These are phyloP conservation scores for Leptestheria dahalacensis DNA, from an alignment of 1,140 invertebrate species.

Conservation along the genomic window DNA sequence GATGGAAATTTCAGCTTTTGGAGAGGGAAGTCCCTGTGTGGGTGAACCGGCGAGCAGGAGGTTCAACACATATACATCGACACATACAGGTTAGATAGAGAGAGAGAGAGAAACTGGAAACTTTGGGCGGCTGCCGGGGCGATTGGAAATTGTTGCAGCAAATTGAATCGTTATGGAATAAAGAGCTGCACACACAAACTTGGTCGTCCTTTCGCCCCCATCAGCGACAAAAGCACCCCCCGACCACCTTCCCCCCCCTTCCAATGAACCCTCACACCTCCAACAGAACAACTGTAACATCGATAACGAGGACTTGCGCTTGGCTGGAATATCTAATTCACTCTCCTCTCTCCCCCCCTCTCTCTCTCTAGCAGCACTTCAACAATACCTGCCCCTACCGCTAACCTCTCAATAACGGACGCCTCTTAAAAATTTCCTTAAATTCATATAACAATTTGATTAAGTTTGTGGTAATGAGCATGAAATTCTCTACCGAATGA, in stretches of 20 bases:
- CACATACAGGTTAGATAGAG: background rate
- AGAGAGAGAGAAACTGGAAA: background rate
- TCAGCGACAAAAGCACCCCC: background rate
- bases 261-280: background rate
- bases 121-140: background rate
- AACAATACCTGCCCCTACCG: background rate
- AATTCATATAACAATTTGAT: background rate
- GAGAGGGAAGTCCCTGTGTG: background rate
- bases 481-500: no score
- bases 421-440: background rate
- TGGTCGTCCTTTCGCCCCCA: no score
- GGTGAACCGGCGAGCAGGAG: background rate
- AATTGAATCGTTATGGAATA: background rate
- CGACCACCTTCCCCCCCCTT: background rate
- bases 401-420: background rate
- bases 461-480: background rate
- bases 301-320: background rate
- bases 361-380: no score
- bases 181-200: background rate
- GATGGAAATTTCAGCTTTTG: background rate
- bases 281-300: background rate
- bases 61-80: no score
- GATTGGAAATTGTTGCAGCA: background rate
- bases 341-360: no score
- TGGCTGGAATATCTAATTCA: background rate